Evolutionary conservation across 2,888 invertebrate species (phyloP).

Genomic region (Limnephilus auricula): DNA sequence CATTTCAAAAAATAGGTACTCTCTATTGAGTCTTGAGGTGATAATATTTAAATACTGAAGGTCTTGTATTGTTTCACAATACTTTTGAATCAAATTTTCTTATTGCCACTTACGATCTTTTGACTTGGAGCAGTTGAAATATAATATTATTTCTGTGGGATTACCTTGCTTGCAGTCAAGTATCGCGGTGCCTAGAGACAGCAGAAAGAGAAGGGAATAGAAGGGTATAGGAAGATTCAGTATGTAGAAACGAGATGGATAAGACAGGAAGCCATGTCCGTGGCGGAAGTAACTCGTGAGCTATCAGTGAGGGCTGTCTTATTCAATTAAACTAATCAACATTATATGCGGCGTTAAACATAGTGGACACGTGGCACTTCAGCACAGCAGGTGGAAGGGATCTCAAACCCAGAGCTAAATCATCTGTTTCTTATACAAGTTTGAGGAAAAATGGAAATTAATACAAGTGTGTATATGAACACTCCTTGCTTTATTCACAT

Average conservation of each 20-base stretch:
- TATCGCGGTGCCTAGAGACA: not conserved
- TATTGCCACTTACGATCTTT: not conserved
- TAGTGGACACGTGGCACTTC: conserved; percentile 12
- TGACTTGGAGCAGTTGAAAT: not conserved
- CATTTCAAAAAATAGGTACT: too few species aligned
- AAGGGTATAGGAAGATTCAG: not conserved
- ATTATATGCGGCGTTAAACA: not conserved
- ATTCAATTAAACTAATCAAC: conserved; percentile 43
- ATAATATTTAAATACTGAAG: too few species aligned
- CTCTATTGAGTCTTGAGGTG: too few species aligned
- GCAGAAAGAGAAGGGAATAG: not conserved
- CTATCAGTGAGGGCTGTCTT: conserved; percentile 26
- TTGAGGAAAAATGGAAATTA: too few species aligned
- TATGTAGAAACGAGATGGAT: conserved; percentile 24
- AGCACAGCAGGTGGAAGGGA: not conserved
- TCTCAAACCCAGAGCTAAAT: not conserved
- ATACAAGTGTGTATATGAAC: too few species aligned
- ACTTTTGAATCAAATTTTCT: too few species aligned
- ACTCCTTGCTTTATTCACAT: too few species aligned
- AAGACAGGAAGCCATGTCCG: conserved; percentile 37
- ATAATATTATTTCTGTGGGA: not conserved
- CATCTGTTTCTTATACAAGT: too few species aligned
- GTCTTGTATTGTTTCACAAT: too few species aligned
- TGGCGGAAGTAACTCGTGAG: conserved; percentile 43
- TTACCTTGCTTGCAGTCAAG: not conserved